phyloP scores from a whole-genome alignment of 2,797 vertebrate genomes.

The Eurystomus glaucurus region DNA sequence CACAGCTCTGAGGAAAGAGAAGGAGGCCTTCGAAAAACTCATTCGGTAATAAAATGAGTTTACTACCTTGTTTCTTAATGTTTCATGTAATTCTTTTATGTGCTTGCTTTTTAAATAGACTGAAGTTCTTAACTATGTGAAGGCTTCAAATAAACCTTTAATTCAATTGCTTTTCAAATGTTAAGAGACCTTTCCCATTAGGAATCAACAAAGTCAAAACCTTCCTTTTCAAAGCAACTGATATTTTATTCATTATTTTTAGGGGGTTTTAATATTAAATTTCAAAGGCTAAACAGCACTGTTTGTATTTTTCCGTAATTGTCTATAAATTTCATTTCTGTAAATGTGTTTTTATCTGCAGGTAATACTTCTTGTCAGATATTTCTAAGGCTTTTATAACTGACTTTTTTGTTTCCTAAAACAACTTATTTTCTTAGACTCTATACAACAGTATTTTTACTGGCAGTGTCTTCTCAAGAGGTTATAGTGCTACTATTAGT shows the following conservation, averaged over 20 bases:
- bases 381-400: not conserved
- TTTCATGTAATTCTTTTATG: not conserved
- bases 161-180: not conserved
- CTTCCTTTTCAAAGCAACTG: not conserved
- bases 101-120: not conserved
- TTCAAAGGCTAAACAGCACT: not conserved
- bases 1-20: constrained; percentile 93
- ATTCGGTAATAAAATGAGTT: constrained; percentile 86
- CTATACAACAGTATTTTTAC: not conserved
- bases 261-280: not conserved
- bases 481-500: not conserved
- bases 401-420: not conserved
- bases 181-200: not conserved
- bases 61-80: not conserved
- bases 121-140: not conserved
- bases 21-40: constrained; percentile 95
- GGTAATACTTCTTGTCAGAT: not conserved
- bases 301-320: not conserved
- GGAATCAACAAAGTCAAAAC: not conserved
- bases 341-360: not conserved
- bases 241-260: not conserved
- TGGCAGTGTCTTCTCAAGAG: not conserved
- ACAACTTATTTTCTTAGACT: not conserved
- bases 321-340: not conserved
- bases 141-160: not conserved